These are phyloP conservation scores for Macrophya annulata DNA, from an alignment of 2,888 invertebrate species.

Conservation along the genomic window DNA sequence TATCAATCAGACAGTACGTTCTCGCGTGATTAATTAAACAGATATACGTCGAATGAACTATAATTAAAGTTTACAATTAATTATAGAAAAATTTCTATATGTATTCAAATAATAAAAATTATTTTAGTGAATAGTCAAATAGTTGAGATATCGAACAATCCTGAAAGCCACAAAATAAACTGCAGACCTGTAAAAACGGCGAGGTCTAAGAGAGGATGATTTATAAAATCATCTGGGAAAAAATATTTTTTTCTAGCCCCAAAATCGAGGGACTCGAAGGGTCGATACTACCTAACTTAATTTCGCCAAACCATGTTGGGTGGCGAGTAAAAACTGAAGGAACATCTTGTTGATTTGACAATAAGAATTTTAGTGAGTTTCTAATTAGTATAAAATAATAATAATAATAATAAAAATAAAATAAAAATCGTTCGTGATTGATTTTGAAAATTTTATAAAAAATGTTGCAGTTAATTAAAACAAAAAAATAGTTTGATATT, in stretches of 20 bases:
- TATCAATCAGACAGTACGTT: not conserved
- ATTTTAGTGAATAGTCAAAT: not conserved
- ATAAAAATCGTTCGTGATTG: not conserved
- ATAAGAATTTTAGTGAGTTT: not conserved
- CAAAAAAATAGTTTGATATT: not conserved
- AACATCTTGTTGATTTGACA: not conserved
- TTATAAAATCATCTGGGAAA: constrained; percentile 30
- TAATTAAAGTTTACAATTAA: not conserved
- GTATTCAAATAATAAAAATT: no score
- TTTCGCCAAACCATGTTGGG: constrained; percentile 17
- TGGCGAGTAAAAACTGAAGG: not conserved
- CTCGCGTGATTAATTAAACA: not conserved
- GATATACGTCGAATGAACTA: not conserved
- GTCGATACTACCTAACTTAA: not conserved
- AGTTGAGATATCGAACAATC: not conserved
- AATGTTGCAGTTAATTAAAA: no score
- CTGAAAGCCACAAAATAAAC: constrained; percentile 30
- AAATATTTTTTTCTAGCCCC: not conserved
- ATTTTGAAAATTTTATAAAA: no score
- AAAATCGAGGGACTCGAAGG: not conserved
- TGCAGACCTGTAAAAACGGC: not conserved
- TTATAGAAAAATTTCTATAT: not conserved
- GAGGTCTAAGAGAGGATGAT: not conserved
- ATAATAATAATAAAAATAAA: no score
- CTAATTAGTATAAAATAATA: not conserved